A percentile compares a stretch with the other conserved stretches of the same genome.
phyloP scores from a whole-genome alignment of 2,797 vertebrate species.

The Eospalax fontanierii region DNA sequence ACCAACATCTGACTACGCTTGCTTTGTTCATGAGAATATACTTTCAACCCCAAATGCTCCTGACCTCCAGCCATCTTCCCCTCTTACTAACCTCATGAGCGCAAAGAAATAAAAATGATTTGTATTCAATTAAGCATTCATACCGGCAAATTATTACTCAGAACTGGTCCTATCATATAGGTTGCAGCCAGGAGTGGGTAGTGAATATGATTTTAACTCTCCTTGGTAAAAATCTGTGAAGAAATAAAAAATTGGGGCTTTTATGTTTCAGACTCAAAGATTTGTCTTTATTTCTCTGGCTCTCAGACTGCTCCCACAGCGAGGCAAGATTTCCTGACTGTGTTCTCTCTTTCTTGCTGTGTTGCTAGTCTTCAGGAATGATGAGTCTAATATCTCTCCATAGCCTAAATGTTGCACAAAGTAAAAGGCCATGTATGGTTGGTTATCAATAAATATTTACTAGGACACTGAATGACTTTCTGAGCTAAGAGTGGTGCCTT shows the following conservation, averaged over 20 bases:
- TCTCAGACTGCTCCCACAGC: not conserved
- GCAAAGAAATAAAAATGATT: constrained; percentile 46
- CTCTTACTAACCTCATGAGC: constrained; percentile 36
- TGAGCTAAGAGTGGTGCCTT: not conserved
- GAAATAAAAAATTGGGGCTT: constrained; percentile 1
- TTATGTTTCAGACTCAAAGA: constrained; percentile 36
- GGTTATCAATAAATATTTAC: constrained; percentile 36
- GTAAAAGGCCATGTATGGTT: not conserved
- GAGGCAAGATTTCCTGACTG: constrained; percentile 23
- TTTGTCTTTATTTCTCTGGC: constrained; percentile 26
- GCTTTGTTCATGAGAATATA: not conserved
- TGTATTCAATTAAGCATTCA: not conserved
- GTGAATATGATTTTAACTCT: not conserved
- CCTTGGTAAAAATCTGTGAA: not conserved
- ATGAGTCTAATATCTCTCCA: constrained; percentile 14
- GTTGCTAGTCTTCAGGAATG: not conserved
- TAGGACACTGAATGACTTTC: not conserved
- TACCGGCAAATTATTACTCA: not conserved
- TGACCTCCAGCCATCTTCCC: not conserved
- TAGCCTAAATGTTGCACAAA: not conserved
- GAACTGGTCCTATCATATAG: not conserved
- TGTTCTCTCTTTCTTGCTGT: not conserved
- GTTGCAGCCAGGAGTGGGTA: not conserved
- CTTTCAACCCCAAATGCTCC: not conserved
- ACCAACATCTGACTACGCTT: not conserved